Conservation (phyloP, 2,797 vertebrate species). For the Sylvilagus floridanus region DNA sequence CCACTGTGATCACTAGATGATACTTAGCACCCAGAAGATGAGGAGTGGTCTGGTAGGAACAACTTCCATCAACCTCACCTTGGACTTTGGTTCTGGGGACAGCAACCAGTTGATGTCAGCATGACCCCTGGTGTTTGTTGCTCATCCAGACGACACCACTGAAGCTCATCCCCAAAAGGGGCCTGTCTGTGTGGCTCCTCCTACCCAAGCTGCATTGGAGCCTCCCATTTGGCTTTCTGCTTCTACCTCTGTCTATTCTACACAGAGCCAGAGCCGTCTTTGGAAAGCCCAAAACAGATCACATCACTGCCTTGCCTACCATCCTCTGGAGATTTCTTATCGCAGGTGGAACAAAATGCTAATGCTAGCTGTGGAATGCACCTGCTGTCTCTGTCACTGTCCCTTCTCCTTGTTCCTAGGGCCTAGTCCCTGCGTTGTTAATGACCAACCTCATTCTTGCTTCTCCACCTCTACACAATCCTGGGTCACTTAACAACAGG, state of each 20-base stretch:
- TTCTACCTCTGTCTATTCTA: background rate
- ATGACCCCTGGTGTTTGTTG: background rate
- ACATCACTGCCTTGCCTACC: background rate
- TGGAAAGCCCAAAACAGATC: background rate
- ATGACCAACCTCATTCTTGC: background rate
- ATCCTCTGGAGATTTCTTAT: background rate
- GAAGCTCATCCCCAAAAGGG: rapidly evolving
- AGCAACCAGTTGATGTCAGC: background rate
- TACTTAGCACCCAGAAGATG: too few species aligned
- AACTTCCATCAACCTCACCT: background rate
- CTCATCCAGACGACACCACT: background rate
- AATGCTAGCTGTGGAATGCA: background rate
- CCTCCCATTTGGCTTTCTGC: too few species aligned
- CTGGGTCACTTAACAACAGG: too few species aligned
- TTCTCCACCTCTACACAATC: too few species aligned
- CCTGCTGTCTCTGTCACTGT: background rate
- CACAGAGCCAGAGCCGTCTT: background rate
- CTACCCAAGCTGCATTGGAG: rapidly evolving
- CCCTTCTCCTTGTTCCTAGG: background rate
- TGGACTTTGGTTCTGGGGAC: background rate
- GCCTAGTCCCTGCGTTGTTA: background rate
- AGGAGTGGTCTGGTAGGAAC: background rate
- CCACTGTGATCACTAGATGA: background rate
- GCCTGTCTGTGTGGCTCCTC: background rate
- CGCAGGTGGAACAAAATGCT: background rate